A percentile compares a stretch with the other conserved stretches of the same genome.
Evolutionary conservation across 2,113 vertebrate species (phyloP).

Genomic region (Dipodomys spectabilis): DNA sequence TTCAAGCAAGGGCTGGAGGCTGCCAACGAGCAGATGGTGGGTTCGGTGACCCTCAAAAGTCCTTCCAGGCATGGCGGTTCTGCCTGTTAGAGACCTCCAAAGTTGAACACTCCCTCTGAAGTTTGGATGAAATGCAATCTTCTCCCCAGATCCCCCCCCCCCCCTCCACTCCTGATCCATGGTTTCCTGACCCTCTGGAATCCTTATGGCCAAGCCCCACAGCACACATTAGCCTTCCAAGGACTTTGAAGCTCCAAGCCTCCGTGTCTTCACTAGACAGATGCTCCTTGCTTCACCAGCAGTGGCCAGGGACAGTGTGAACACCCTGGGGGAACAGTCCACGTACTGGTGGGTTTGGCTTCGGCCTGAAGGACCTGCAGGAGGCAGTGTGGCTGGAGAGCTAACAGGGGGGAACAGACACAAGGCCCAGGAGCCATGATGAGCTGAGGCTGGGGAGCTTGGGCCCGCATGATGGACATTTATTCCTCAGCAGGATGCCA

Average conservation of each 20-base stretch:
- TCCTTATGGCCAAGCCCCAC: not conserved
- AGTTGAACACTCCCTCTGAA: not conserved
- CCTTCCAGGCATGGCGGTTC: not conserved
- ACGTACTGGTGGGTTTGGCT: not conserved
- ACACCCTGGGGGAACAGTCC: not conserved
- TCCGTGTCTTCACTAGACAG: not conserved
- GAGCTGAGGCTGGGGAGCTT: too few relatives aligned
- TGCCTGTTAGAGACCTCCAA: not conserved
- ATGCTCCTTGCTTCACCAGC: not conserved
- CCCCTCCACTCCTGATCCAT: not conserved
- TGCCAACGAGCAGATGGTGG: not conserved
- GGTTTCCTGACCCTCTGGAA: not conserved
- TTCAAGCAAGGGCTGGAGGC: not conserved
- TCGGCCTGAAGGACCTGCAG: not conserved
- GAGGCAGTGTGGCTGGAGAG: not conserved
- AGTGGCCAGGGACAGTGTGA: not conserved
- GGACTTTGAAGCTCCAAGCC: not conserved
- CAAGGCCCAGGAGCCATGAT: not conserved
- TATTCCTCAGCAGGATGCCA: not conserved
- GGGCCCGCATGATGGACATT: not conserved
- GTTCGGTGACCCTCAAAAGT: not conserved
- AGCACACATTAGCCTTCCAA: not conserved
- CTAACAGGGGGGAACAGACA: not conserved
- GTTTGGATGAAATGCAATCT: not conserved
- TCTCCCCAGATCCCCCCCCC: not conserved